Percentiles rank a stretch among this genome's conserved stretches.
Conservation (phyloP, 2,113 vertebrate genomes). For the Aphelocoma coerulescens region DNA sequence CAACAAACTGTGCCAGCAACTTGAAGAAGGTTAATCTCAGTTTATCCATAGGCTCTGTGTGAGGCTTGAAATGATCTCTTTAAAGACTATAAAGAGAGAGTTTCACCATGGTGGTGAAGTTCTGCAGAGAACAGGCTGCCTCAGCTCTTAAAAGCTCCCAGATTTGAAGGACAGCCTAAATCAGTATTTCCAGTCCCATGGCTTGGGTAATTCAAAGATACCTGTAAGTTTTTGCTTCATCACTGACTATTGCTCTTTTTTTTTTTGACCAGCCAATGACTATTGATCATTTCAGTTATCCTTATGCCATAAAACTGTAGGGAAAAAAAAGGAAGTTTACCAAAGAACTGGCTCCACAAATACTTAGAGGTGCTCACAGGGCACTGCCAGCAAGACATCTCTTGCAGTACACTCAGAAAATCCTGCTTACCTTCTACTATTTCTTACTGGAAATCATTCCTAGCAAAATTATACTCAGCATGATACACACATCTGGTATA, state of each 20-base stretch:
- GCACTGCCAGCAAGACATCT: neutral
- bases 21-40: neutral
- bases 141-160: neutral
- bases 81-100: neutral
- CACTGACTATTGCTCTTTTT: neutral
- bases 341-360: neutral
- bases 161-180: neutral
- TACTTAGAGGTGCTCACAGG: neutral
- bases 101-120: neutral
- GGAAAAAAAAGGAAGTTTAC: neutral
- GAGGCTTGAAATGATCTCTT: neutral
- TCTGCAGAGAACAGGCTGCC: neutral
- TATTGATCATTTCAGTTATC: neutral
- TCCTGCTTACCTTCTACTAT: neutral
- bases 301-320: neutral
- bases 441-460: neutral
- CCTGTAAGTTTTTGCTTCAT: neutral
- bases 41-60: neutral
- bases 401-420: neutral
- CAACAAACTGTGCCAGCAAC: neutral
- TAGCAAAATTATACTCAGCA: neutral
- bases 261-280: neutral
- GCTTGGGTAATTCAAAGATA: neutral
- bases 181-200: neutral
- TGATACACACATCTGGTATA: neutral